Base-by-base conservation (phyloP, 1,140 invertebrate genomes). In the Diabrotica undecimpunctata region DNA sequence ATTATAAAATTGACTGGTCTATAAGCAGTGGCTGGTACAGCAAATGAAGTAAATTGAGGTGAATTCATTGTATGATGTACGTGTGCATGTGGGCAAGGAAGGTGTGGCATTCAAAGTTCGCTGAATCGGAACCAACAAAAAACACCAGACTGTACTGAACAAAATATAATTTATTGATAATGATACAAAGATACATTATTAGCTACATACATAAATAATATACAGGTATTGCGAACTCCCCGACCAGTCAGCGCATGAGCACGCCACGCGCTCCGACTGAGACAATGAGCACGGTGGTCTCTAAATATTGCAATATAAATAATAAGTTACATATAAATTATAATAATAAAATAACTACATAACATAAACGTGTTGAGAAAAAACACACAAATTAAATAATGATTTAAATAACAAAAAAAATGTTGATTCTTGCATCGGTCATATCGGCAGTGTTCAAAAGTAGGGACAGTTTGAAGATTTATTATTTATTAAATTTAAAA, bases 311-410 rank as follows among this genome's bases (percentile, higher is more conserved):
- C 69, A 54, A 61, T 76, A 78, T 78, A 78, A 77, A 78, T 77
- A 78, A 78, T 79, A 79, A 79, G 77, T 78, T 79, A 79, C 74
- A 78, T 76, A 79, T 79, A 78, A 78, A 79, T 79, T 77, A 78
- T 76, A 77, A 76, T 74, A 74, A 74, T 77, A 79, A 78, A 78
- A 78, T 77, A 78, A 77, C 73, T 76, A 78, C 65, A 78, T 78
- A 79, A 79, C 77, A 79, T 79, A 77, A 76, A 77, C 74, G 70
- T 74, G 70, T 75, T 71, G 71, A 75, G 71, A 75, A 72, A 46
- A 78, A 78, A 78, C 75, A 77, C 70, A 76, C 70, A 76, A 78
- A 77, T 78, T 78, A 78, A 78, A 77, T 78, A 78, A 77, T 77
- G 73, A 72, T 77, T 78, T 77, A 77, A 78, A 76, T 77, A 78